Evolutionary conservation across 1,140 invertebrate genomes (phyloP), one percentile per base, ranked within the genome.

Genomic region (Monochamus saltuarius): DNA sequence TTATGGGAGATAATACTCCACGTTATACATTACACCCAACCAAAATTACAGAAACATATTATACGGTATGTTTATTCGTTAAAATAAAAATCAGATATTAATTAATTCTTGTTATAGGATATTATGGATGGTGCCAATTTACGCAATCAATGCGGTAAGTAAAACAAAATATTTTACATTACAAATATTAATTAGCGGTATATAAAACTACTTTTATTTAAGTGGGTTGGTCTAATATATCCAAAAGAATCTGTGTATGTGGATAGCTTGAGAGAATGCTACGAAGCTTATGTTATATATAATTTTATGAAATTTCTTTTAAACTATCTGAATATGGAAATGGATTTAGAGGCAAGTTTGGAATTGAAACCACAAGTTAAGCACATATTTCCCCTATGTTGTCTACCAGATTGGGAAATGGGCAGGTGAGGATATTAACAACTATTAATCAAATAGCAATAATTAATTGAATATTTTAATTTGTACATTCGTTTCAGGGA

Each of bases 51-150:
- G 69, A 94, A 95, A 80, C 90, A 95, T 78, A 95, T 98, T 56
- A 95, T 95, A 57, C 87, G 91, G 91, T 93, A 81, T 77, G 42
- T 52, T 46, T 17, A 11, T 19, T 40, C 36, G 8, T 45, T 34
- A 36, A 38, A 11, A 39, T 49, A 49, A 37, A 19, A 17, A 14
- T 47, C 4, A 45, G 14, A 4, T 29, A 34, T n/a, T 45, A 47
- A 43, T 66, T 68, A 64, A 64, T 65, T 52, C 69, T 69, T 68
- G 67, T 84, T 85, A 66, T 77, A 93, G 95, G 74, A 94, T 98
- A 79, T 75, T 98, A 67, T 97, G 94, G 94, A 98, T 98, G 95
- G 94, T 98, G 49, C 95, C 95, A 64, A 95, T 97, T 70, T 98
- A 98, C 84, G 91, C 94, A 36, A 75, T 94, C 9, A 96, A 97